Base-by-base conservation (phyloP, 2,797 vertebrate species). In the Enteromius treurensis region DNA sequence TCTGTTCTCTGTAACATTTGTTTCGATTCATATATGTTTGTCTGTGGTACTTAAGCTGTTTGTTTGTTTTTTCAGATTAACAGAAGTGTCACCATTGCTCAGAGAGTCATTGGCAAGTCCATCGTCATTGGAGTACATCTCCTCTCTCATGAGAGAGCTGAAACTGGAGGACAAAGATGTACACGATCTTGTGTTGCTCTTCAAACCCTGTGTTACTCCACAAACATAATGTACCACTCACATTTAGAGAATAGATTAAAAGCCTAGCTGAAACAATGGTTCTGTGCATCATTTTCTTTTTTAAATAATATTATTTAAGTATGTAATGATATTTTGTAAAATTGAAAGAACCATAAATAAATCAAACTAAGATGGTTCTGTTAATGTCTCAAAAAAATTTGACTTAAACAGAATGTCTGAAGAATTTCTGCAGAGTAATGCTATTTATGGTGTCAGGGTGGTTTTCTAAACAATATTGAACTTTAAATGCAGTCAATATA, bases 131-230 rank as follows among this genome's bases (percentile, higher is more conserved):
- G 85, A 90, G 75, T 93, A 92, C 86, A 80, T 95, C 60, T 91
- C 89, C 80, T 87, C 90, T 0, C 83, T 93, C 80, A 91, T 93
- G 90, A 81, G 88, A 77, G 92, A 92, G 70, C 90, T 95, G 40
- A 81, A 83, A 14, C 89, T 96, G 0, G 87, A 89, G 15, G 82
- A 92, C 23, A 86, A 88, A 60, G 94, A 95, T 87, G 88, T 95
- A 0, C 89, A 91, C 21, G 85, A 69, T 29, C 53, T 95, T 11
- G 87, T 94, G 5, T 84, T 62, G 34, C 64, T 92, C 77, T 91
- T 95, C 79, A 92, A 90, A 90, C 67, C 85, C 26, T 76, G 19
- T 9, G 47, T 47, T 82, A 4, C 14, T 76, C 45, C 84, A 77
- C 65, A 88, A 82, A 91, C 47, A 67, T 74, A 45, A 78, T 49